phyloP scores from a whole-genome alignment of 2,113 vertebrate species.

The Shinisaurus crocodilurus region DNA sequence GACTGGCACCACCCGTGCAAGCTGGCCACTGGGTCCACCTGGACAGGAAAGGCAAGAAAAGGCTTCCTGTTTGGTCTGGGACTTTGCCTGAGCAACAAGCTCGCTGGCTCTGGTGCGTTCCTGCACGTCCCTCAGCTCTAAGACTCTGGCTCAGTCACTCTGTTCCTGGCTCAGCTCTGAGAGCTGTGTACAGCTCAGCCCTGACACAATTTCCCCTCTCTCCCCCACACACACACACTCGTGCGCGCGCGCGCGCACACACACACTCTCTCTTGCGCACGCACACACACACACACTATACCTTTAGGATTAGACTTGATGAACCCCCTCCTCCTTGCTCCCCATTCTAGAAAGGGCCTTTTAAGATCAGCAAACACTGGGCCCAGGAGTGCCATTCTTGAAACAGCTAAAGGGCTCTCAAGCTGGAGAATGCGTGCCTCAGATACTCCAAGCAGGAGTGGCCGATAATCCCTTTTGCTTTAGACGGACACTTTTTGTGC shows the following conservation, averaged over 20 bases:
- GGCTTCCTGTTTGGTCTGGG: neutral
- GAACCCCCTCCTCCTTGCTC: neutral
- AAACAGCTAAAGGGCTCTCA: conserved; percentile 19
- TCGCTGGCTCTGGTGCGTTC: neutral
- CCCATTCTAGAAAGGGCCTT: neutral
- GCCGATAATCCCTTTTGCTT: neutral
- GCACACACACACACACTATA: too few relatives aligned
- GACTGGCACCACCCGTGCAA: neutral
- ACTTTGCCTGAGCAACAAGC: neutral
- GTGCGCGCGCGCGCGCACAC: neutral
- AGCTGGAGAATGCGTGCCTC: conserved; percentile 16
- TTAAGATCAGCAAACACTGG: conserved; percentile 5
- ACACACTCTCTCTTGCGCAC: too few relatives aligned
- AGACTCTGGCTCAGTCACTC: neutral
- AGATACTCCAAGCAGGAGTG: conserved; percentile 16
- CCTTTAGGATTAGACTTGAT: neutral
- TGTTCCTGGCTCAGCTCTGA: neutral
- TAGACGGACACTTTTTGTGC: neutral
- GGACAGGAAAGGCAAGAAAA: neutral
- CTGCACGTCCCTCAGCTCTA: neutral
- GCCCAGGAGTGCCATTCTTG: neutral
- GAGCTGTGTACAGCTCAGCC: neutral
- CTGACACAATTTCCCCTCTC: neutral
- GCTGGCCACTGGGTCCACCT: neutral
- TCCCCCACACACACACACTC: neutral